phyloP scores from a whole-genome alignment of 2,113 vertebrate species.

The Caranx melampygus region DNA sequence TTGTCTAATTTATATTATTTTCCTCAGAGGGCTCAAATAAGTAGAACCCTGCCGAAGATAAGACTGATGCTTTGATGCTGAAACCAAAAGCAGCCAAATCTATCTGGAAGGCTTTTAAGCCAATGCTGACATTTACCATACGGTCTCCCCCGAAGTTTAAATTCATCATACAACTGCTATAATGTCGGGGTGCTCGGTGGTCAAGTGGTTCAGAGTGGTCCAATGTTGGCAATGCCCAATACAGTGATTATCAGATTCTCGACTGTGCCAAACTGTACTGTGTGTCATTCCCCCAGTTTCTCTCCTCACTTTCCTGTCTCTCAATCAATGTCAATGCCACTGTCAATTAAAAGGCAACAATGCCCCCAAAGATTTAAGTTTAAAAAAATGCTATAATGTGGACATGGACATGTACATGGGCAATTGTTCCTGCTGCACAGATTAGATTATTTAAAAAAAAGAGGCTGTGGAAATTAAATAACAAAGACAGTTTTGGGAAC shows the following conservation, averaged over 20 bases:
- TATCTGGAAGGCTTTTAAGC: background rate
- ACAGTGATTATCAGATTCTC: too few species aligned
- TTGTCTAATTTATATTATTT: background rate
- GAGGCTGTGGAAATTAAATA: conserved; percentile 8
- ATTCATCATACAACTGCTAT: background rate
- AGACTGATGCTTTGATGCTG: background rate
- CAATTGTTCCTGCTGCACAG: conserved; percentile 4
- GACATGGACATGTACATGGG: background rate
- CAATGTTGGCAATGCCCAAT: too few species aligned
- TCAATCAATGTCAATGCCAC: too few species aligned
- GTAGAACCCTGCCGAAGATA: background rate
- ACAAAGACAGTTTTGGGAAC: conserved; percentile 41
- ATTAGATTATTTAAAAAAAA: conserved; percentile 19
- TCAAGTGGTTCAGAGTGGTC: too few species aligned
- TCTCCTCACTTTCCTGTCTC: too few species aligned
- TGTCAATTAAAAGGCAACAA: too few species aligned
- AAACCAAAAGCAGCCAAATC: conserved; percentile 1
- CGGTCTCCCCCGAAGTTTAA: background rate
- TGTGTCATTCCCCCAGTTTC: too few species aligned
- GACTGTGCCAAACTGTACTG: too few species aligned
- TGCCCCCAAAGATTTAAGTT: too few species aligned
- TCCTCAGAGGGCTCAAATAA: background rate
- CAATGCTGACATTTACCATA: background rate
- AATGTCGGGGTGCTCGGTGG: too few species aligned
- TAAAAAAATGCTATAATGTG: background rate